Evolutionary conservation across 2,797 vertebrate genomes (phyloP).

Genomic region (Paguma larvata): DNA sequence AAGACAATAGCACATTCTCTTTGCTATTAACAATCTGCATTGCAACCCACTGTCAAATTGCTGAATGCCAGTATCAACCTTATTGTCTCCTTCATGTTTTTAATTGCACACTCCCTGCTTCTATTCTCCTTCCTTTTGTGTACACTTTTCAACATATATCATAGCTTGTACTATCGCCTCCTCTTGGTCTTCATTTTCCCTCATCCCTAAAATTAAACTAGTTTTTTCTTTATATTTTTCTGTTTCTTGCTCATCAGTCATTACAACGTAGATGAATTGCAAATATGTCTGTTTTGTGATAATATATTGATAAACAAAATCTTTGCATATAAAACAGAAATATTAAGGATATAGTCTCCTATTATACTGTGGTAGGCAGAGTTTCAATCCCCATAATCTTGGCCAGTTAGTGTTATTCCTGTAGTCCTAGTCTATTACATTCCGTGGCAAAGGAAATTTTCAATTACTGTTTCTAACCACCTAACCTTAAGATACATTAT

Average conservation of each 20-base stretch:
- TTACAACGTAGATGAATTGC: neutral
- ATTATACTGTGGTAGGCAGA: neutral
- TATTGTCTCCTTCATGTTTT: slow-evolving; percentile 10
- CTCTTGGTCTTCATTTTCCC: neutral
- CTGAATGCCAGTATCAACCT: neutral
- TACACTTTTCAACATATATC: neutral
- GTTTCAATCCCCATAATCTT: neutral
- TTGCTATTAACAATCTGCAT: neutral
- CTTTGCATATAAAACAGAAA: neutral
- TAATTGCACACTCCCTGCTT: neutral
- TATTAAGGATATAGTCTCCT: neutral
- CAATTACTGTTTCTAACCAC: neutral
- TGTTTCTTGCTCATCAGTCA: neutral
- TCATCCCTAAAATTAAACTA: slow-evolving; percentile 4
- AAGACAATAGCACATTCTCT: neutral
- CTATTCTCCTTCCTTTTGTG: neutral
- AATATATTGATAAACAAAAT: neutral
- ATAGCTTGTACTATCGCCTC: neutral
- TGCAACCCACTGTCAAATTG: neutral
- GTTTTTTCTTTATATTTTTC: neutral
- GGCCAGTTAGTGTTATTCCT: neutral
- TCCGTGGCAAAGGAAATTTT: neutral
- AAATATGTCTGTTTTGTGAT: neutral
- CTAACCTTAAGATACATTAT: neutral
- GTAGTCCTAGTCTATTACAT: neutral